Base-by-base conservation (phyloP, 2,888 invertebrate genomes). In the Chouioia cunea region DNA sequence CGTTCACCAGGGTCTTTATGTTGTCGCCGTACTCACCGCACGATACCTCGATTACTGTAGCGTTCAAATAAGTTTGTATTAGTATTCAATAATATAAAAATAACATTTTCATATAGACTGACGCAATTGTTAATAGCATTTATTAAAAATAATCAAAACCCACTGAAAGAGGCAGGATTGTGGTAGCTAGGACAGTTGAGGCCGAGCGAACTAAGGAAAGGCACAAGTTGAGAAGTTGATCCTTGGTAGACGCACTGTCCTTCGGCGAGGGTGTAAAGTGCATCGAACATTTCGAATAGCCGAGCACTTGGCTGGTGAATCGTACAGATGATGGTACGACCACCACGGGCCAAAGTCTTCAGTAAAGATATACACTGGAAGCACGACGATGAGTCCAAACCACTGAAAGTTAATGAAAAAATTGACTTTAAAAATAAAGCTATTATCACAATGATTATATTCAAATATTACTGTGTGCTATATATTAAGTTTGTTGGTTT, bases 251-350 rank as follows among this genome's bases (percentile, higher is more conserved):
- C 95, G 83, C 97, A 97, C 84, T 96, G 94, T 0, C 97, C 97
- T 78, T 97, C 96, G 16, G 97, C 94, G 75, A 98, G 86, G 4
- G 97, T 96, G 85, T 97, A 97, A 76, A 98, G 87, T 85, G 97
- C 93, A 83, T 97, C 97, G 82, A 97, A 97, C 95, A 96, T 97
- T 86, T 97, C 97, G 80, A 97, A 97, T 75, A 97, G 87, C 79
- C 97, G 91, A 20, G 97, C 97, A n/a, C 96, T 97, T 0, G 97
- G 97, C 85, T 97, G 97, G 87, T 97, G 97, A 70, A 96, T 96
- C 27, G 97, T 97, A 83, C 97, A 97, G 77, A 97, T 95, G 77
- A 97, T 96, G 0, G 97, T 97, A 74, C 97, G 89, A 12, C 97
- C 97, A 4, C 96, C 96, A 36, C 92, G 89, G 0, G 97, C 96